phyloP scores from a whole-genome alignment of 35 echinoderm and acorn worm genomes.

The Acanthaster planci region DNA sequence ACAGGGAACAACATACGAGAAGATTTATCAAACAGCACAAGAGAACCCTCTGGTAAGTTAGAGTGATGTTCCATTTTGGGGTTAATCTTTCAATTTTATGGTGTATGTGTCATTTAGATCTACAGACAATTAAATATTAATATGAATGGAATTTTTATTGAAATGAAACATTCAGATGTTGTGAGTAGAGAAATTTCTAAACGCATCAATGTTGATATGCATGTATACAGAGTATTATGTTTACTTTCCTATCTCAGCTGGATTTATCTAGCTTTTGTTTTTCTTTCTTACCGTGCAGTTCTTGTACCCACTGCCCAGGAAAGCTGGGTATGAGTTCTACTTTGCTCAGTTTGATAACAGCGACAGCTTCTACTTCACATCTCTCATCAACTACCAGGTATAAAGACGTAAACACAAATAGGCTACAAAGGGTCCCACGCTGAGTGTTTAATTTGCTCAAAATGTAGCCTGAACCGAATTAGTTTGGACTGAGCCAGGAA shows the following conservation, averaged over 20 bases:
- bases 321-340: conserved; percentile 87
- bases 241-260: background rate
- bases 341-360: conserved; percentile 85
- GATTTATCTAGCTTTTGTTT: background rate
- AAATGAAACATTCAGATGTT: background rate
- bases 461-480: too few relatives aligned
- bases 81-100: background rate
- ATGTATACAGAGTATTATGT: background rate
- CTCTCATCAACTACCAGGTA: conserved; percentile 95
- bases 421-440: too few relatives aligned
- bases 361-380: conserved; percentile 78
- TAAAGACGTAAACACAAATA: too few relatives aligned
- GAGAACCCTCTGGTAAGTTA: conserved; percentile 53
- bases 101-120: too few relatives aligned
- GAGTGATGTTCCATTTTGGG: background rate
- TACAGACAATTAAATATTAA: too few relatives aligned
- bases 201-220: background rate
- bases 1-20: conserved; percentile 42
- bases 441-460: too few relatives aligned
- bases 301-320: conserved; percentile 82
- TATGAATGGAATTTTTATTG: too few relatives aligned
- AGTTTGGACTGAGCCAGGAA: too few relatives aligned
- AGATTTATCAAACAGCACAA: conserved; percentile 41
- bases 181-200: background rate
- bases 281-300: conserved; percentile 57